Evolutionary conservation across 2,888 invertebrate genomes (phyloP), one percentile per base, ranked within the genome.

Genomic region (Lochmaea crataegi): DNA sequence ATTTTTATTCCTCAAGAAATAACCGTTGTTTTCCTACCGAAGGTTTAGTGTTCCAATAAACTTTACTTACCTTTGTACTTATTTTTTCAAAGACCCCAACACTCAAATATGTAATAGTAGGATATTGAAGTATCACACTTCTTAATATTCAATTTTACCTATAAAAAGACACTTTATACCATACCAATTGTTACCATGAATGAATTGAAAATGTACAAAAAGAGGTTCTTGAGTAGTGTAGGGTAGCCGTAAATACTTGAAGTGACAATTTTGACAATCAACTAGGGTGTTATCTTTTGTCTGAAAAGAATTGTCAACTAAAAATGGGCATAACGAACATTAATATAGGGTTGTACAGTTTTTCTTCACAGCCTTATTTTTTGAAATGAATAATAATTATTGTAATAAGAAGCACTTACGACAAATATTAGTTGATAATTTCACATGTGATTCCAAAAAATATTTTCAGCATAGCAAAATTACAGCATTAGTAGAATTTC

Each of bases 251-350:
- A 65, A 56, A 60, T 60, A 58, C 71, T 71, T 48, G 12, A 65
- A 65, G 71, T 65, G 71, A 71, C 65, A 65, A 71, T 71, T 32
- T 65, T 60, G 65, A 57, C 64, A 48, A 68, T 60, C 41, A 26
- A 64, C 53, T 41, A 41, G 65, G 58, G 65, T 65, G 65, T 66
- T 22, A 60, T 32, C 65, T 51, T 65, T 71, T 71, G 71, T 72
- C 26, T 12, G n/a, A 51, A 42, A 11, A 61, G 67, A 72, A 72
- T 61, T 61, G 65, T 65, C 51, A 71, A 66, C 12, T 58, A 12
- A 71, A 65, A 67, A 65, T 71, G 51, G 57, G 57, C 42, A 48
- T 53, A 53, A 53, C 16, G 51, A 53, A 48, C 42, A 12, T 42
- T 2, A 42, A 42, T 11, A 32, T 32, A 32, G 26, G 26, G 26